Conservation (phyloP, 1,140 invertebrate genomes). For the Scaptomyza graminum region DNA sequence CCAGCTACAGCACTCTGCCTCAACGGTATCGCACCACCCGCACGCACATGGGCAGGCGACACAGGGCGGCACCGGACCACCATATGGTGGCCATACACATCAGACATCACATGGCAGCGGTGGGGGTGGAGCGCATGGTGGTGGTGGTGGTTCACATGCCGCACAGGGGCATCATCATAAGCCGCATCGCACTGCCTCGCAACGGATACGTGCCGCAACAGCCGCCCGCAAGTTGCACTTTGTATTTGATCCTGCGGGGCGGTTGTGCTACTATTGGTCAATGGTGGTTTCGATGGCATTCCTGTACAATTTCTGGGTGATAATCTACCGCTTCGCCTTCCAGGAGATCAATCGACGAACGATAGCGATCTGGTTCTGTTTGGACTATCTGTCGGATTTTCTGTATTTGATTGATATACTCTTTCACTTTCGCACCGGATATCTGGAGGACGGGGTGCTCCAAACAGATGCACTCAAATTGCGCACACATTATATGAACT, state of each 20-base stretch:
- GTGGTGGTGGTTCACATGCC: constrained; percentile 11
- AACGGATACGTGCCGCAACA: constrained; percentile 75
- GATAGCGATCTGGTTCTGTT: constrained; percentile 96
- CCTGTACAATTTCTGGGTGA: constrained; percentile 99
- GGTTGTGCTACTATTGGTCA: constrained; percentile 97
- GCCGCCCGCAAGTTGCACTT: constrained; percentile 91
- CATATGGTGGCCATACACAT: constrained; percentile 61
- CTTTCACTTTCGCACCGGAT: constrained; percentile 98
- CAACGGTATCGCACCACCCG: constrained; percentile 74
- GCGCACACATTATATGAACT: constrained; percentile 98
- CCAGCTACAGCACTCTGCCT: constrained; percentile 74
- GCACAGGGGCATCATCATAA: constrained; percentile 64
- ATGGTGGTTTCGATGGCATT: constrained; percentile 99
- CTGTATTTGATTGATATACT: constrained; percentile 98
- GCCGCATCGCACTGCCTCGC: constrained; percentile 79
- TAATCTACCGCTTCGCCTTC: constrained; percentile 99
- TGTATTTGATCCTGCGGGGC: constrained; percentile 95
- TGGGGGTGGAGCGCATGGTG: constrained; percentile 13
- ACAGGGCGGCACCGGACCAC: constrained; percentile 57
- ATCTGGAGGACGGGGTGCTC: constrained; percentile 97
- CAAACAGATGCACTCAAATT: constrained; percentile 97
- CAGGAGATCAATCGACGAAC: constrained; percentile 95
- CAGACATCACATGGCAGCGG: constrained; percentile 56
- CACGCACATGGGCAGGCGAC: constrained; percentile 62
- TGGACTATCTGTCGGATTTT: constrained; percentile 98